Conservation (phyloP, 2,888 invertebrate genomes). For the Andrena chrysosceles region DNA sequence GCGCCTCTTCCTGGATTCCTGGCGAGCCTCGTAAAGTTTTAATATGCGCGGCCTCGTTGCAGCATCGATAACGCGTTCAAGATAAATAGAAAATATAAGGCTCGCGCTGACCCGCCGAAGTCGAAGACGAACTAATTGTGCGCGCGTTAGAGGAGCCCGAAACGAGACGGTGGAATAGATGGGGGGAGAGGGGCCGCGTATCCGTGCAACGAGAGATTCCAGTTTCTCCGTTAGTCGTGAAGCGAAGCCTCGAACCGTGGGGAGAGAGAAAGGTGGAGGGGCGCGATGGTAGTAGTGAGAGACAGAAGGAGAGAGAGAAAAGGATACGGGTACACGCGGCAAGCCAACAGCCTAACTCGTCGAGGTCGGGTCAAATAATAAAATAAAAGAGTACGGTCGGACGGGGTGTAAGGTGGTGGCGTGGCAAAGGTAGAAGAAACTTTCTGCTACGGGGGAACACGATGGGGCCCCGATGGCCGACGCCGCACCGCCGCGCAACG, state of each 20-base stretch:
- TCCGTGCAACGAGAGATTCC: slow-evolving; percentile 68
- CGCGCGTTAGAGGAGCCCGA: slow-evolving; percentile 38
- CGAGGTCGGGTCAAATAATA: slow-evolving; percentile 77
- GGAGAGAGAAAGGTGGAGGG: slow-evolving; percentile 33
- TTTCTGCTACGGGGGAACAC: slow-evolving; percentile 63
- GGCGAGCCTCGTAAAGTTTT: slow-evolving; percentile 62
- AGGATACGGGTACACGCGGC: slow-evolving; percentile 48
- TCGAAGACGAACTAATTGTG: slow-evolving; percentile 62
- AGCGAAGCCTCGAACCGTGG: slow-evolving; percentile 29
- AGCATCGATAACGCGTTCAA: slow-evolving; percentile 56
- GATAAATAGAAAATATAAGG: slow-evolving; percentile 54
- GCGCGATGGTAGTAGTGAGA: background rate
- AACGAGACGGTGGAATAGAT: slow-evolving; percentile 6
- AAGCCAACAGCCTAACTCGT: slow-evolving; percentile 73
- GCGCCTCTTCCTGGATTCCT: slow-evolving; percentile 61
- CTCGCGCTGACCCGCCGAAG: slow-evolving; percentile 25
- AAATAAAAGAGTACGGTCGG: slow-evolving; percentile 73
- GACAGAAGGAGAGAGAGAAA: slow-evolving; percentile 9
- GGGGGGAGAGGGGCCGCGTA: slow-evolving; percentile 10
- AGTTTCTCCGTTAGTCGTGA: slow-evolving; percentile 70
- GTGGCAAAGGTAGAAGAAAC: slow-evolving; percentile 71
- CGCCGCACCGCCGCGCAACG: slow-evolving; percentile 17
- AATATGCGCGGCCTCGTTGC: slow-evolving; percentile 55
- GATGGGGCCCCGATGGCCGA: slow-evolving; percentile 56
- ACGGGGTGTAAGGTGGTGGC: slow-evolving; percentile 75